Evolutionary conservation across 2,113 vertebrate species (phyloP).

Genomic region (Struthidea cinerea): DNA sequence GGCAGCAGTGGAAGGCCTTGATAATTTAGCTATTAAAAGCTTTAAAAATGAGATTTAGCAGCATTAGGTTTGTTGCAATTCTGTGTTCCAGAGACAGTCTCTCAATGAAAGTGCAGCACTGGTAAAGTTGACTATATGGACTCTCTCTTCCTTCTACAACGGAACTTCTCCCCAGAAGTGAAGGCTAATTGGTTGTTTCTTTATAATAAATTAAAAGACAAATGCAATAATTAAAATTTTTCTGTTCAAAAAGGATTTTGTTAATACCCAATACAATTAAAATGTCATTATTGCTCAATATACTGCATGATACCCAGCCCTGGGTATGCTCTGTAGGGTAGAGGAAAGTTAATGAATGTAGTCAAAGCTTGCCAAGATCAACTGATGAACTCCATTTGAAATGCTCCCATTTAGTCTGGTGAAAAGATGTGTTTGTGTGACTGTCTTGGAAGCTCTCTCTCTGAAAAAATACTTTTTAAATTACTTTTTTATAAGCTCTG

Average conservation of each 20-base stretch:
- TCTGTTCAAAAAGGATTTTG: slow-evolving; percentile 11
- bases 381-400: neutral
- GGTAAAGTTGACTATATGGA: neutral
- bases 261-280: neutral
- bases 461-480: neutral
- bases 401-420: neutral
- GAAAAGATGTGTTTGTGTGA: neutral
- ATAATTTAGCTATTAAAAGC: neutral
- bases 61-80: neutral
- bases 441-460: neutral
- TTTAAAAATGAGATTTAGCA: neutral
- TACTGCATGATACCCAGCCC: neutral
- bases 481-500: neutral
- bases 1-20: neutral
- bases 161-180: neutral
- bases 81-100: neutral
- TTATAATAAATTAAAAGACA: slow-evolving; percentile 17
- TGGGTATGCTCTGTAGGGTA: neutral
- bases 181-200: neutral
- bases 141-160: neutral
- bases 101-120: neutral
- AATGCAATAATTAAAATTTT: slow-evolving; percentile 8
- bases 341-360: neutral
- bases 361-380: neutral
- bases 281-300: neutral